phyloP scores from a whole-genome alignment of 2,113 vertebrate species.

The Xiphorhynchus elegans region DNA sequence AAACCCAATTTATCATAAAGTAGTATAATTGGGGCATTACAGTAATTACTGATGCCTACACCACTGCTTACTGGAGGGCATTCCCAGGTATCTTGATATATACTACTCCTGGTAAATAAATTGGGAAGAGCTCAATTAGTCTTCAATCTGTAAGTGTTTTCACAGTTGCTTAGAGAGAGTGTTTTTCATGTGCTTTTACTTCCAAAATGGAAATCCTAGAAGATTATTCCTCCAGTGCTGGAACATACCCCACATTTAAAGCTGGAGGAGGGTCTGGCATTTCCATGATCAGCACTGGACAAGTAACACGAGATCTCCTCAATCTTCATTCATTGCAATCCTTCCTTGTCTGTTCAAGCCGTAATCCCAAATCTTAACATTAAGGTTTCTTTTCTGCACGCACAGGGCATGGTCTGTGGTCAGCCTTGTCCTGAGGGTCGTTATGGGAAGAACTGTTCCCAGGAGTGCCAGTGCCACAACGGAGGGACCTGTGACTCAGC shows the following conservation, averaged over 20 bases:
- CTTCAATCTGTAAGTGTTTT: constrained; percentile 1
- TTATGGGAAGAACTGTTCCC: constrained; percentile 91
- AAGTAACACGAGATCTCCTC: background rate
- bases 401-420: constrained; percentile 92
- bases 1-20: background rate
- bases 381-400: constrained; percentile 31
- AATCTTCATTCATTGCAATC: background rate
- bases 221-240: background rate
- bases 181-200: constrained; percentile 28
- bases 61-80: background rate
- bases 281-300: background rate
- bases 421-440: constrained; percentile 93
- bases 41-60: background rate
- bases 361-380: constrained; percentile 16
- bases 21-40: background rate
- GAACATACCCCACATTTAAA: background rate
- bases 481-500: constrained; percentile 83
- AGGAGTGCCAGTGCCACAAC: constrained; percentile 98
- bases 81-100: background rate
- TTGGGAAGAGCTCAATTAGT: background rate
- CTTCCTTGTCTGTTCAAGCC: background rate
- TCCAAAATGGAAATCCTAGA: constrained; percentile 10
- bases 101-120: background rate
- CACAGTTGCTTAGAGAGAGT: background rate
- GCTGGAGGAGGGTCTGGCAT: background rate